These are phyloP conservation scores for Rhogogaster chlorosoma DNA, from an alignment of 2,888 invertebrate genomes.

Conservation along the genomic window DNA sequence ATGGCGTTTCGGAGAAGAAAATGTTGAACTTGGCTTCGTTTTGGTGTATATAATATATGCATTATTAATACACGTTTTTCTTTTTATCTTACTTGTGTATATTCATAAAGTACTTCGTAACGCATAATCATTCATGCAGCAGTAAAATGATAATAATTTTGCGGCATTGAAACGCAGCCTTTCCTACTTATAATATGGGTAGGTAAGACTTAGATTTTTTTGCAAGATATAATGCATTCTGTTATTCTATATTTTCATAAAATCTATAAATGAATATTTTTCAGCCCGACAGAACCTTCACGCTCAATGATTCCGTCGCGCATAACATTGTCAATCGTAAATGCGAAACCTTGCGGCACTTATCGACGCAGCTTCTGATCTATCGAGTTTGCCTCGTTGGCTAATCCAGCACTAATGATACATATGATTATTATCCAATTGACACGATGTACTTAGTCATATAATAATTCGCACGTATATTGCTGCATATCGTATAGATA, in stretches of 20 bases:
- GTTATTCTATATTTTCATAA: neutral
- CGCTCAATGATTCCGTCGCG: neutral
- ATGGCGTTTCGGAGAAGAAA: too few relatives aligned
- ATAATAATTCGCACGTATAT: too few relatives aligned
- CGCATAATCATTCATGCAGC: neutral
- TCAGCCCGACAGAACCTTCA: neutral
- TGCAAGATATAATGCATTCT: neutral
- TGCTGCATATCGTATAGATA: too few relatives aligned
- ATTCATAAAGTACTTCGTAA: neutral
- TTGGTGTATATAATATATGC: too few relatives aligned
- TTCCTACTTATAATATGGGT: neutral
- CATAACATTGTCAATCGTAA: neutral
- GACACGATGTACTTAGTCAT: neutral
- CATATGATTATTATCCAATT: neutral
- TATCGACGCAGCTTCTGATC: neutral
- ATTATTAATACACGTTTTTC: too few relatives aligned
- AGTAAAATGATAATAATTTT: neutral
- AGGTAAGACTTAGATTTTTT: neutral
- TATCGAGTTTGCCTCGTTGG: neutral
- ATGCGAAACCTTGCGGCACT: neutral
- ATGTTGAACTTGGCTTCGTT: too few relatives aligned
- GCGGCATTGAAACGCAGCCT: neutral
- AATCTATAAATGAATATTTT: neutral
- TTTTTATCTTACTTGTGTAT: too few relatives aligned
- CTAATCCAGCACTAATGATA: neutral